A percentile compares a stretch with the other conserved stretches of the same genome.
Evolutionary conservation across 2,797 vertebrate species (phyloP).

Genomic region (Cryptoblepharus egeriae): DNA sequence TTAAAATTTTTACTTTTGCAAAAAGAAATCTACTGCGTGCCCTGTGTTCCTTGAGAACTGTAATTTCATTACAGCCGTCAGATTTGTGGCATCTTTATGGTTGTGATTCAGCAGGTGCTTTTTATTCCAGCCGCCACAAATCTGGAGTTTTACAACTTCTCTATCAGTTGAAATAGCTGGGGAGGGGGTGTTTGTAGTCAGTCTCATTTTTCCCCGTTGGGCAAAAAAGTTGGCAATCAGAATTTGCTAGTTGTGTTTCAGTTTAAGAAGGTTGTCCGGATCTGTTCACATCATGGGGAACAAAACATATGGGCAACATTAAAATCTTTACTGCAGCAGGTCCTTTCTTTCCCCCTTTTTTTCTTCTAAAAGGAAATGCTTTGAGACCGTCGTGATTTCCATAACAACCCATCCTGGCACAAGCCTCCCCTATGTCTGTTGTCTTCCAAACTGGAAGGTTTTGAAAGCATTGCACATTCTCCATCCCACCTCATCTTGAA

Average conservation of each 20-base stretch:
- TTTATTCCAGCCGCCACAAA: constrained; percentile 49
- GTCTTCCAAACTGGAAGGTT: not conserved
- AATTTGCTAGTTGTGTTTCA: too few relatives aligned
- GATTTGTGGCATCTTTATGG: constrained; percentile 37
- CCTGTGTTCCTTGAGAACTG: constrained; percentile 21
- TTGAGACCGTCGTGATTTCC: too few relatives aligned
- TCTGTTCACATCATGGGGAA: too few relatives aligned
- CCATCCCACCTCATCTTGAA: constrained; percentile 2
- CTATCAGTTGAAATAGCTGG: constrained; percentile 13
- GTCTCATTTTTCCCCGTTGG: not conserved
- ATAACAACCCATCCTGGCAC: too few relatives aligned
- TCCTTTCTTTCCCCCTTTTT: too few relatives aligned
- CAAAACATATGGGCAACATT: not conserved
- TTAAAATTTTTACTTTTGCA: not conserved
- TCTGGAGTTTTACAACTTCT: constrained; percentile 38
- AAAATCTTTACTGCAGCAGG: not conserved
- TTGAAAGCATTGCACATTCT: not conserved
- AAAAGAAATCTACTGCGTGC: not conserved
- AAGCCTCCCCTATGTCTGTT: too few relatives aligned
- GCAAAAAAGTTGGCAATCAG: too few relatives aligned
- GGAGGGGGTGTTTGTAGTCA: constrained; percentile 34
- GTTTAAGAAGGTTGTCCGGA: too few relatives aligned
- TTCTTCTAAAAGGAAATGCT: too few relatives aligned
- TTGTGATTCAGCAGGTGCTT: constrained; percentile 29
- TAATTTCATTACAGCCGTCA: constrained; percentile 34